These are phyloP conservation scores for Melopsittacus undulatus DNA, from an alignment of 2,797 vertebrate species.

Conservation along the genomic window DNA sequence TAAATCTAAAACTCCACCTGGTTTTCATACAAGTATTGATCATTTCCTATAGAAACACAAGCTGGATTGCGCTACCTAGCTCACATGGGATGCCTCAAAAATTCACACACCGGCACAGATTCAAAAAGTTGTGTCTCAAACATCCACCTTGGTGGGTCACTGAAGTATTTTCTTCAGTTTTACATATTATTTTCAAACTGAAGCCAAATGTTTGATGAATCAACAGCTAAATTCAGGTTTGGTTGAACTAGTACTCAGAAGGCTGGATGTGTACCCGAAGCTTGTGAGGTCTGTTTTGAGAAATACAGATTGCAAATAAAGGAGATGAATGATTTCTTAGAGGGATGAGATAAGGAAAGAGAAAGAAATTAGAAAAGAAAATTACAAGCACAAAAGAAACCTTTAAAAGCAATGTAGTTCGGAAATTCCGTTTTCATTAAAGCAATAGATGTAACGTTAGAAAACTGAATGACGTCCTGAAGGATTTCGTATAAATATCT, in stretches of 20 bases:
- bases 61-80: background rate
- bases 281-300: background rate
- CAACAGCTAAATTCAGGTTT: background rate
- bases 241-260: background rate
- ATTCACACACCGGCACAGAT: background rate
- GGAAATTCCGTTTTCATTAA: background rate
- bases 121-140: background rate
- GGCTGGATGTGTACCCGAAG: background rate
- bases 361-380: background rate
- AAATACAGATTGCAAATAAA: background rate
- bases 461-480: background rate
- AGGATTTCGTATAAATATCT: background rate
- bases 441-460: background rate
- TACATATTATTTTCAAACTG: background rate
- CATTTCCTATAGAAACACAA: background rate
- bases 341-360: background rate
- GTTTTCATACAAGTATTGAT: background rate
- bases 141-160: background rate
- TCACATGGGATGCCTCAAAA: background rate
- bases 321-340: background rate
- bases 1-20: background rate
- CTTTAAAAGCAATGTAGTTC: background rate
- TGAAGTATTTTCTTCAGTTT: background rate
- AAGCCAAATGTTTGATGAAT: background rate
- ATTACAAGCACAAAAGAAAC: background rate